Evolutionary conservation across 2,888 invertebrate species (phyloP).

Genomic region (Hoplodrina blanda): DNA sequence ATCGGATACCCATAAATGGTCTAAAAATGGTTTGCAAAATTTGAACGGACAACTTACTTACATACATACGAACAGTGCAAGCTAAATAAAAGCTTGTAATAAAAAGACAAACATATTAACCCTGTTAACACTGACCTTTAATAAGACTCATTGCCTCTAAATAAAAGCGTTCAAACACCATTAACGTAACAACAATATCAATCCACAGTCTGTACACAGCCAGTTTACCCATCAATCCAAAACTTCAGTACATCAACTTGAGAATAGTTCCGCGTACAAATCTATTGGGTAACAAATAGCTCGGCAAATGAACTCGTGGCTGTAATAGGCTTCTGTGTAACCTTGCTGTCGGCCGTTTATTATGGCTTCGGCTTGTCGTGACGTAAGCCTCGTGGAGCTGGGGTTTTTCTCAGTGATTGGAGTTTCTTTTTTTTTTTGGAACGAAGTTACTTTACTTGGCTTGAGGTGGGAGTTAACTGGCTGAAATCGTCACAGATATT

Average conservation of each 20-base stretch:
- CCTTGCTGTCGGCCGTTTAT: slow-evolving; percentile 52
- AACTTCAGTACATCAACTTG: slow-evolving; percentile 16
- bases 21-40: no score
- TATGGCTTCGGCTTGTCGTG: slow-evolving; percentile 57
- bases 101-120: no score
- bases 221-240: slow-evolving; percentile 24
- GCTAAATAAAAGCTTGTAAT: no score
- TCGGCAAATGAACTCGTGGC: slow-evolving; percentile 47
- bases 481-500: no score
- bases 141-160: no score
- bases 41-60: no score
- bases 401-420: slow-evolving; percentile 16
- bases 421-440: background rate
- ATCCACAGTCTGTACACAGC: background rate
- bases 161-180: background rate
- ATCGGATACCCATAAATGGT: no score
- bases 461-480: no score
- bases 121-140: no score
- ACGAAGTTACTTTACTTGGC: no score
- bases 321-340: slow-evolving; percentile 57
- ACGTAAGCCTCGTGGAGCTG: slow-evolving; percentile 10
- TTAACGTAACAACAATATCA: background rate
- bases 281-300: slow-evolving; percentile 38
- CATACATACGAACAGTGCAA: no score
- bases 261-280: slow-evolving; percentile 45